Base-by-base conservation (phyloP, 2,113 vertebrate species). In the Gadus chalcogrammus region DNA sequence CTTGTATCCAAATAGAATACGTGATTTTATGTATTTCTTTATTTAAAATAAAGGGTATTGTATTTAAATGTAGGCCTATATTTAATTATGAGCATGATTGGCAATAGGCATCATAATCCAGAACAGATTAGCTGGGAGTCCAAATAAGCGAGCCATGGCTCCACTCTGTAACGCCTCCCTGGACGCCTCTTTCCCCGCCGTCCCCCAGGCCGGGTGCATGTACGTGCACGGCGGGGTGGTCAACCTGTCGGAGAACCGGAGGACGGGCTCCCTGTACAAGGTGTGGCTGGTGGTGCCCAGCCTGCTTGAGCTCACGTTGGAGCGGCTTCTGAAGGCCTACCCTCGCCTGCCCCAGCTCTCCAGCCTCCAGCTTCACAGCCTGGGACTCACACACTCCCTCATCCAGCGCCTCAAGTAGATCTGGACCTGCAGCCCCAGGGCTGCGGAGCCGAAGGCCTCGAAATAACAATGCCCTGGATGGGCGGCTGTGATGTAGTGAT, bases 281-380 rank as follows among this genome's bases (percentile, higher is more conserved):
- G 95, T 99, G 84, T 99, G 97, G 97, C 85, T 99, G 88, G 95
- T 95, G 76, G 96, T 97, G 0, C 97, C 97, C 80, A 98, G 95
- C 79, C 91, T 99, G 84, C 93, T 98, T 90, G 97, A 99, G 93
- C 93, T 99, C 82, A 94, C 94, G 0, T 99, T 96, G 97, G 96
- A 99, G 87, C 94, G 92, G 85, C 94, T 99, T 7, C 91, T 99
- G 15, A 93, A 90, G 11, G 91, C 84, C 4, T 96, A 94, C 88
- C 96, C 97, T 64, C 94, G 93, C 15, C 71, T 99, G 35, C 88
- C 94, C 38, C 91, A 90, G 24, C 93, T 98, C 73, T 93, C 94
- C 79, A 89, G 91, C 53, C 80, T 90, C 27, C 96, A 97, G 91
- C 95, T 99, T 72, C 92, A 98, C 83, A 93, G 94, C 90, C 91